Conservation (phyloP, 2,888 invertebrate genomes). For the Tipula confusa region DNA sequence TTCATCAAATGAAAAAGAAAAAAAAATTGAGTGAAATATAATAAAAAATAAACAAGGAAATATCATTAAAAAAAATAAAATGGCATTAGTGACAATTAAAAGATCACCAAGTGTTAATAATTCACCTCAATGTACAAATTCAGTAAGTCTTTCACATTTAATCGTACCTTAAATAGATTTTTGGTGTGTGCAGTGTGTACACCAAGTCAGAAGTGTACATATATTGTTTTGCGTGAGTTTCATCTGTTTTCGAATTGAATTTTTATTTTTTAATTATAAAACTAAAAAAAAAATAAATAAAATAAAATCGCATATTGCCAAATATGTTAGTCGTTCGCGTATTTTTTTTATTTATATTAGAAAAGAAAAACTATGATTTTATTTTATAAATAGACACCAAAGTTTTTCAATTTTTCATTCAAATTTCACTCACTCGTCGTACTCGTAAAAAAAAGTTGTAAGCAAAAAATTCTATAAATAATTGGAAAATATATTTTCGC, state of each 20-base stretch:
- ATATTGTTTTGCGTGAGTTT: slow-evolving; percentile 12
- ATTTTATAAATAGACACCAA: background rate
- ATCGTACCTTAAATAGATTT: background rate
- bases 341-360: background rate
- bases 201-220: too few relatives aligned
- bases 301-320: slow-evolving; percentile 15
- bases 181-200: background rate
- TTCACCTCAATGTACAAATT: slow-evolving; percentile 51
- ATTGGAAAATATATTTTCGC: background rate
- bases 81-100: slow-evolving; percentile 71
- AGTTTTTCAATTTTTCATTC: slow-evolving; percentile 20
- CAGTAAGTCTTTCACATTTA: background rate
- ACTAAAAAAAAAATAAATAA: too few relatives aligned
- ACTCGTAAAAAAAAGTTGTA: slow-evolving; percentile 25
- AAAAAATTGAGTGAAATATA: background rate
- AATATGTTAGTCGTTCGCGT: slow-evolving; percentile 25
- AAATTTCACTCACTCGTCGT: background rate
- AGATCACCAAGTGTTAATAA: slow-evolving; percentile 67
- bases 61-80: slow-evolving; percentile 42
- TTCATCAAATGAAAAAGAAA: slow-evolving; percentile 12
- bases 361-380: slow-evolving; percentile 15
- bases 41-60: background rate
- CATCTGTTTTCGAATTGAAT: background rate
- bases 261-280: background rate
- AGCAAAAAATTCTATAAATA: slow-evolving; percentile 12